phyloP scores from a whole-genome alignment of 2,888 invertebrate genomes.

The Phrixothrix hirtus region DNA sequence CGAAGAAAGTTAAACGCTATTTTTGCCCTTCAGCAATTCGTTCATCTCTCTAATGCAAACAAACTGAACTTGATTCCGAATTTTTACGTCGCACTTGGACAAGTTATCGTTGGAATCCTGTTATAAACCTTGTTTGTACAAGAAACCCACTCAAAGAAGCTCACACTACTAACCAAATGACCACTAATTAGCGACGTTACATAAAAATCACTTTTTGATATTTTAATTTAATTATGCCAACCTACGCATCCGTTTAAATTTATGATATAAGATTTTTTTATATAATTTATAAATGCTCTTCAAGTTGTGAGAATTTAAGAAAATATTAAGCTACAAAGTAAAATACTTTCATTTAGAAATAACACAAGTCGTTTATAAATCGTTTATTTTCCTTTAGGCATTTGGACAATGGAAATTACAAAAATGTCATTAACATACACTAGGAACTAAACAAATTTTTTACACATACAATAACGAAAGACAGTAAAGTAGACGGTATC shows the following conservation, averaged over 20 bases:
- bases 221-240: conserved; percentile 6
- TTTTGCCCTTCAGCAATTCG: conserved; percentile 14
- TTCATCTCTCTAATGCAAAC: conserved; percentile 7
- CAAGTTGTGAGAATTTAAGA: no score
- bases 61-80: conserved; percentile 15
- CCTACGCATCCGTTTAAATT: neutral
- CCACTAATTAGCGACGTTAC: conserved; percentile 8
- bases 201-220: conserved; percentile 5
- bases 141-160: conserved; percentile 6
- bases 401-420: neutral
- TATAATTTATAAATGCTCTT: no score
- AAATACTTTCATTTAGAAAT: no score
- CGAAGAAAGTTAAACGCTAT: conserved; percentile 18
- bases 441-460: neutral
- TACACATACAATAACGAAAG: no score
- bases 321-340: no score
- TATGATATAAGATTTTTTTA: conserved; percentile 6
- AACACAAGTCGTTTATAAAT: no score
- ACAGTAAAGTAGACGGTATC: no score
- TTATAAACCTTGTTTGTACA: conserved; percentile 6
- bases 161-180: conserved; percentile 13
- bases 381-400: neutral
- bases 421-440: neutral
- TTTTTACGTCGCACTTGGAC: conserved; percentile 9
- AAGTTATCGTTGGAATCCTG: conserved; percentile 6